phyloP scores from a whole-genome alignment of 2,113 vertebrate genomes.

The Alosa alosa region DNA sequence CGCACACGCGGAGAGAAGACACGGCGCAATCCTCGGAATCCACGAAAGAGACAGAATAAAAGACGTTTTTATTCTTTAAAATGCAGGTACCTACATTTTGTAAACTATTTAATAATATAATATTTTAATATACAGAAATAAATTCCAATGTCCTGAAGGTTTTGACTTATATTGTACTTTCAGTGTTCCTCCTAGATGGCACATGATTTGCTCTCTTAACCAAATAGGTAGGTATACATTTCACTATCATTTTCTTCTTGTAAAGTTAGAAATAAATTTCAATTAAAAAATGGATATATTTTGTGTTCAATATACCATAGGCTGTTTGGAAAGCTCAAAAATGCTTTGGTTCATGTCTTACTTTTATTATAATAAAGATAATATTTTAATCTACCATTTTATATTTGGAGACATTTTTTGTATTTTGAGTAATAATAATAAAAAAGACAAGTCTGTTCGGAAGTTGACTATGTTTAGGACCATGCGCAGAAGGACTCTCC shows the following conservation, averaged over 20 bases:
- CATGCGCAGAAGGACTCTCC: constrained; percentile 44
- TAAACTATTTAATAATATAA: not conserved
- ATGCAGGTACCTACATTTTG: constrained; percentile 4
- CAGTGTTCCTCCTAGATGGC: not conserved
- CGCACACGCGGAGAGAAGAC: not conserved
- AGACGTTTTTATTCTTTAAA: not conserved
- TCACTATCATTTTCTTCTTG: not conserved
- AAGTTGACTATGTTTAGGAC: constrained; percentile 47
- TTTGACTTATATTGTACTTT: not conserved
- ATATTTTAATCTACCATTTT: not conserved
- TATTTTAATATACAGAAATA: not conserved
- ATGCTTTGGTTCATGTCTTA: not conserved
- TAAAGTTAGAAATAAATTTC: not conserved
- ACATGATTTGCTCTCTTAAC: not conserved
- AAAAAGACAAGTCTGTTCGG: not conserved
- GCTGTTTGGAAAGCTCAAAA: not conserved
- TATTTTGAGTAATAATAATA: not conserved
- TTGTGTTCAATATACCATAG: too few relatives aligned
- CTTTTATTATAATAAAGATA: not conserved
- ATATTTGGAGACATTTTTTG: not conserved
- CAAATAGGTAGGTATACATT: not conserved
- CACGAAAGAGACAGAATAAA: not conserved
- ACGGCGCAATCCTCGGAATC: not conserved
- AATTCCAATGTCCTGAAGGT: not conserved
- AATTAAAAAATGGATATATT: not conserved